These are phyloP conservation scores for Oryzias dopingdopingensis DNA, from an alignment of 2,797 vertebrate species.

Conservation along the genomic window DNA sequence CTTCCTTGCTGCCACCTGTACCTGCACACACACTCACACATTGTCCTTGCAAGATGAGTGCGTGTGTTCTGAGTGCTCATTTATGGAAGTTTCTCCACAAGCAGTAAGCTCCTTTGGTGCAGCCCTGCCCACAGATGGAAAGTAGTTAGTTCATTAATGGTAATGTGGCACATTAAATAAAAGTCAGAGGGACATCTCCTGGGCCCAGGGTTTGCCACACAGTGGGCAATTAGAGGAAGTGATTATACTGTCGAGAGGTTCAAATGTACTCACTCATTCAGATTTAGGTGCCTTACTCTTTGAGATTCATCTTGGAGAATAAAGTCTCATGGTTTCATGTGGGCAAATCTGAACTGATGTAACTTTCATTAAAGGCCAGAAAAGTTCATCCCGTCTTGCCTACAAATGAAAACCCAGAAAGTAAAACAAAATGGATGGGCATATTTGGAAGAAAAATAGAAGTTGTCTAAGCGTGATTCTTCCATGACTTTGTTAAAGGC, in stretches of 20 bases:
- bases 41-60: conserved; percentile 45
- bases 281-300: conserved; percentile 57
- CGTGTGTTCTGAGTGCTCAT: conserved; percentile 61
- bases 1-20: neutral
- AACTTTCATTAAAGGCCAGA: conserved; percentile 29
- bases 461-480: no score
- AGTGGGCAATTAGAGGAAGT: conserved; percentile 80
- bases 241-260: conserved; percentile 78
- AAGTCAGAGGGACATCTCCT: conserved; percentile 81
- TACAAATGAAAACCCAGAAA: no score
- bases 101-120: conserved; percentile 63
- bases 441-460: no score
- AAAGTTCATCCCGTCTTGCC: neutral
- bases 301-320: conserved; percentile 38
- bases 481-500: no score
- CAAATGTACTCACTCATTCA: conserved; percentile 73
- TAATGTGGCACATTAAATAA: conserved; percentile 83
- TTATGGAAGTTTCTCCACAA: conserved; percentile 63
- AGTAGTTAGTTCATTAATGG: conserved; percentile 80
- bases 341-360: conserved; percentile 19
- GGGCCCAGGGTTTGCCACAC: conserved; percentile 75
- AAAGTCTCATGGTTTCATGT: conserved; percentile 36
- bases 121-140: conserved; percentile 61
- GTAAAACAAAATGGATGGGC: no score
- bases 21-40: conserved; percentile 14